These are phyloP conservation scores for Hippocampus barbouri DNA, from an alignment of 2,113 vertebrate species.

Conservation along the genomic window DNA sequence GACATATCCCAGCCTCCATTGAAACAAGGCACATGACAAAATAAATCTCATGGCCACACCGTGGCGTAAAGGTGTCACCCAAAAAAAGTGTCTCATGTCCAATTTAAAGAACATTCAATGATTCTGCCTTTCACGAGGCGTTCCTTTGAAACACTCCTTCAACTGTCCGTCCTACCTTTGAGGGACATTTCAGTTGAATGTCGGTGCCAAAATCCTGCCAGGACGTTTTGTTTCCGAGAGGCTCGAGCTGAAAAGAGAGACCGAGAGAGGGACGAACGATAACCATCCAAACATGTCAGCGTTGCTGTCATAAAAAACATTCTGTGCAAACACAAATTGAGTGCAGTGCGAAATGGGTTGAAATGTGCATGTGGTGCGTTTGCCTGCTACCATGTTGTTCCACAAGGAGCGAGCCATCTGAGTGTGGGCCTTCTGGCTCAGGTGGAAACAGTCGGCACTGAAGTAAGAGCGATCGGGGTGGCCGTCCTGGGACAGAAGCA, in stretches of 20 bases:
- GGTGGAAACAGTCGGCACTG: slow-evolving; percentile 87
- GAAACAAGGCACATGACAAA: too few species aligned
- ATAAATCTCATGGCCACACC: too few species aligned
- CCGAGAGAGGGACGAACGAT: neutral
- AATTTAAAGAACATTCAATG: too few species aligned
- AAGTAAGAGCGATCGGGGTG: slow-evolving; percentile 79
- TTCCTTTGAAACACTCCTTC: too few species aligned
- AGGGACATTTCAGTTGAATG: slow-evolving; percentile 72
- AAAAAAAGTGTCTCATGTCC: too few species aligned
- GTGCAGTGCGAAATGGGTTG: neutral
- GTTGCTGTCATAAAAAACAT: neutral
- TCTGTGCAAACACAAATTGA: neutral
- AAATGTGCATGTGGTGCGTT: neutral
- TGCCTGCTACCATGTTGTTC: slow-evolving; percentile 79
- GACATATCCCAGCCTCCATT: too few species aligned
- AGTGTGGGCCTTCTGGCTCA: slow-evolving; percentile 82
- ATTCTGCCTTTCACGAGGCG: too few species aligned
- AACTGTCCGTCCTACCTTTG: slow-evolving; percentile 63
- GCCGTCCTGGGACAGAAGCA: slow-evolving; percentile 67
- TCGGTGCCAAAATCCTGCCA: slow-evolving; percentile 57
- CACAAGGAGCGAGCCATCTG: slow-evolving; percentile 82
- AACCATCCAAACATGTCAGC: neutral
- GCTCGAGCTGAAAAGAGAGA: slow-evolving; percentile 74
- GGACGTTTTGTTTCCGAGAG: slow-evolving; percentile 74
- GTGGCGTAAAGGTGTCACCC: too few species aligned